These are phyloP conservation scores for Phallusia fumigata DNA, from an alignment of 23 tunicate genomes.

Conservation along the genomic window DNA sequence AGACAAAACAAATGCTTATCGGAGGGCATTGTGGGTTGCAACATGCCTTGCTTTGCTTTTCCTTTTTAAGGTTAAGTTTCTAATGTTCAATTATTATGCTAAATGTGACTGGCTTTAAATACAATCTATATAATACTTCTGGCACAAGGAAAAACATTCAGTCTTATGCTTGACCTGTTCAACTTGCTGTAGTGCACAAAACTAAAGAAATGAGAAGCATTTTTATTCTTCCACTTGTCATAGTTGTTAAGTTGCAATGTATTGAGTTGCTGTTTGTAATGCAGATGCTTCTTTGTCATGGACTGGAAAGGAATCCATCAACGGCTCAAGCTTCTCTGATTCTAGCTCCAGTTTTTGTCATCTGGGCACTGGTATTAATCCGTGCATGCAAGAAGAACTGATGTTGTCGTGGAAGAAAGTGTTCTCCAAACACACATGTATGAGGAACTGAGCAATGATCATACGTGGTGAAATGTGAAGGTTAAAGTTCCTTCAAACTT, in stretches of 20 bases:
- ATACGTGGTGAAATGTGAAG: too few relatives aligned
- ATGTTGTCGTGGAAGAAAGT: too few relatives aligned
- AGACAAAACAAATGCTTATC: constrained; percentile 41
- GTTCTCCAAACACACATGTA: too few relatives aligned
- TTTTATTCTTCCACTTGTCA: too few relatives aligned
- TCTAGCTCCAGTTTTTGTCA: constrained; percentile 15
- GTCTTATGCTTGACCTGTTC: too few relatives aligned
- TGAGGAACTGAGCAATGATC: too few relatives aligned
- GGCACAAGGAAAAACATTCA: too few relatives aligned
- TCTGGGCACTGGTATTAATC: constrained; percentile 14
- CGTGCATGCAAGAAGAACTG: constrained; percentile 7
- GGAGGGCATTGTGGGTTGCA: constrained; percentile 41
- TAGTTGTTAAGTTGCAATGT: too few relatives aligned
- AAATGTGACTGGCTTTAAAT: not conserved
- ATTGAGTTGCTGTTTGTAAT: not conserved
- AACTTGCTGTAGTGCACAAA: too few relatives aligned
- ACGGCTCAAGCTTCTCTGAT: not conserved
- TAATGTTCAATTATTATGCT: too few relatives aligned
- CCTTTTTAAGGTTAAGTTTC: constrained; percentile 61
- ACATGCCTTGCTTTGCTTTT: constrained; percentile 24
- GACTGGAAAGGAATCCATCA: constrained; percentile 28
- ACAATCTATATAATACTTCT: not conserved
- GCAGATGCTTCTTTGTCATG: constrained; percentile 40
- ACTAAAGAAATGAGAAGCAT: too few relatives aligned
- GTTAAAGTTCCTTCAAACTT: too few relatives aligned